Evolutionary conservation across 1,140 invertebrate genomes (phyloP).

Genomic region (Drosophila tropicalis): DNA sequence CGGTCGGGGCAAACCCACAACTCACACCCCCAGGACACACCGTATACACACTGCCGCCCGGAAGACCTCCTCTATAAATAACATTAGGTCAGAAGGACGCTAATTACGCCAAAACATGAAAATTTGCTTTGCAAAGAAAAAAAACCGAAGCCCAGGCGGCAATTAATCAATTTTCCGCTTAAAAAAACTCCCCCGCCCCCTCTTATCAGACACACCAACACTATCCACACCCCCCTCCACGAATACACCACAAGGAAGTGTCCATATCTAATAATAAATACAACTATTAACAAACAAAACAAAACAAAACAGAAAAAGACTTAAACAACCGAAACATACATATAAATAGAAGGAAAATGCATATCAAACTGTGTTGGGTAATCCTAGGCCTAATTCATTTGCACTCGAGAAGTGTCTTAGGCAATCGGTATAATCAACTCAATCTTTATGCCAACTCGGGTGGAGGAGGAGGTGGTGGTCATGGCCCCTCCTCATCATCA

Average conservation of each 20-base stretch:
- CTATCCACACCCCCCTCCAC: neutral
- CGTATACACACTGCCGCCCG: neutral
- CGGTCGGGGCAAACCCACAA: neutral
- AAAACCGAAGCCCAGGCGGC: conserved; percentile 52
- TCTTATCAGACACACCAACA: neutral
- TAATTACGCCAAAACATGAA: conserved; percentile 80
- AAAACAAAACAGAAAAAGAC: conserved; percentile 21
- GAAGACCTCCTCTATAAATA: conserved; percentile 61
- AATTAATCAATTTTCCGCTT: conserved; percentile 81
- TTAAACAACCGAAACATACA: neutral
- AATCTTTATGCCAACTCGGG: conserved; percentile 41
- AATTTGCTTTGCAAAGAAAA: conserved; percentile 60
- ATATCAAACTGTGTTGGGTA: conserved; percentile 22
- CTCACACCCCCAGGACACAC: neutral
- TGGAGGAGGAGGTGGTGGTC: conserved; percentile 1
- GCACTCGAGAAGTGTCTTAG: conserved; percentile 22
- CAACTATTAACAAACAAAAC: conserved; percentile 10
- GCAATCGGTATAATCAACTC: conserved; percentile 48
- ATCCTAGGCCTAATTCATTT: conserved; percentile 38
- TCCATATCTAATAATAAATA: conserved; percentile 48
- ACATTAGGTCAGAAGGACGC: conserved; percentile 59
- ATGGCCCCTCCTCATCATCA: conserved; percentile 1
- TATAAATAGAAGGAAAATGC: conserved; percentile 35
- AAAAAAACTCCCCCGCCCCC: conserved; percentile 46
- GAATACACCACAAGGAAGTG: conserved; percentile 38